Evolutionary conservation across 1,140 invertebrate species (phyloP), one percentile per base, ranked within the genome.

Genomic region (Orussus abietinus): DNA sequence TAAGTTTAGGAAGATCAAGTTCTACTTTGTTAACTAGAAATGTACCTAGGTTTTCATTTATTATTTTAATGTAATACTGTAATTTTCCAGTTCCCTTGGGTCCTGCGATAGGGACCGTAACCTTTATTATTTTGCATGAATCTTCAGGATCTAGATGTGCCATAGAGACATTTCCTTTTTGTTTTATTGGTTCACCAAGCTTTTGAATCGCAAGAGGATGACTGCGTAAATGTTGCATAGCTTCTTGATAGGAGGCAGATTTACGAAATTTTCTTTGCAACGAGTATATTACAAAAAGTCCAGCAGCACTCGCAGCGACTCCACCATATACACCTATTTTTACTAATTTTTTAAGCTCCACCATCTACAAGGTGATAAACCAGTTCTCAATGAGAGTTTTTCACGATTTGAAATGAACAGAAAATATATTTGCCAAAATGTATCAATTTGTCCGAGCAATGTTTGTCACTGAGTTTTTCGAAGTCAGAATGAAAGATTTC

Each of bases 141-240:
- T 51, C 51, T 39, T 33, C 50, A 17, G 35, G 5, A 2, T 22
- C 5, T n/a, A 17, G n/a, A 9, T 38, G 15, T 4, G 31, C 22
- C 10, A 44, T n/a, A 4, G 31, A 21, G 11, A 66, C 25, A 5
- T 18, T 11, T 19, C 48, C 41, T 13, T 45, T 19, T n/a, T n/a
- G n/a, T 31, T 5, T 31, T 37, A 62, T 56, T 12, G 64, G 61
- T 39, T 57, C 42, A 21, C 62, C 62, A 17, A 66, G 38, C 20
- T 51, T 32, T 12, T 55, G 20, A 15, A 53, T 22, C 4, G 50
- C 44, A 12, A 54, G 44, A 2, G 47, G 7, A 36, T 65, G 42
- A 11, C 9, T 31, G 5, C 10, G 12, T 17, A 64, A 13, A 11
- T 38, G 28, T 20, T 45, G 13, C 6, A 65, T 28, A 1, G 49